These are phyloP conservation scores for Liolophura sinensis DNA, from an alignment of 1,140 invertebrate genomes.

Conservation along the genomic window DNA sequence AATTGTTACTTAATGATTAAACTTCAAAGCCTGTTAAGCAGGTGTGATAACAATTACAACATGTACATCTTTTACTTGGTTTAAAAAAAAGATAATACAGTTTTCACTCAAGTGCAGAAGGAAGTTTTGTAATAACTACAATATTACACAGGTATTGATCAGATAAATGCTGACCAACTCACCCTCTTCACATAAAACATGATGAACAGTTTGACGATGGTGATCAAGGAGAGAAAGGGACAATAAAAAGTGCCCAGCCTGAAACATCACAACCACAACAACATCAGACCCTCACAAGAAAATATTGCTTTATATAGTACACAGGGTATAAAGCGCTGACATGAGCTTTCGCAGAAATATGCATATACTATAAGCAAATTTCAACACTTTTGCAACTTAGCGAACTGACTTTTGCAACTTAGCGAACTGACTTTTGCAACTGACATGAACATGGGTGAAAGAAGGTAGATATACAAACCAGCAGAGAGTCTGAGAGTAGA, in stretches of 20 bases:
- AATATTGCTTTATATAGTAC: too few species aligned
- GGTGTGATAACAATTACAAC: too few species aligned
- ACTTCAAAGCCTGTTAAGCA: too few species aligned
- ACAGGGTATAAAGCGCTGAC: too few species aligned
- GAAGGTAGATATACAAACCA: slow-evolving; percentile 60
- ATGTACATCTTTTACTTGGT: too few species aligned
- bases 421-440: too few species aligned
- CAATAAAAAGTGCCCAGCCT: slow-evolving; percentile 70
- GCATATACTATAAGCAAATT: neutral
- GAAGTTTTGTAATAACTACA: too few species aligned
- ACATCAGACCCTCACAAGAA: too few species aligned
- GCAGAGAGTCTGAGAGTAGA: slow-evolving; percentile 76
- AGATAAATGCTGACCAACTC: slow-evolving; percentile 18
- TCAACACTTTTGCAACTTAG: neutral
- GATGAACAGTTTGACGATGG: slow-evolving; percentile 69
- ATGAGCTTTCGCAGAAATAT: neutral
- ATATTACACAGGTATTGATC: neutral
- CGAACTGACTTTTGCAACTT: neutral
- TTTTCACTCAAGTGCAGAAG: too few species aligned
- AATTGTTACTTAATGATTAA: too few species aligned
- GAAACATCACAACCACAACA: slow-evolving; percentile 14
- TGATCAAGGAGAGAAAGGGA: slow-evolving; percentile 67
- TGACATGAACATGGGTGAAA: neutral
- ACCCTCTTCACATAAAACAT: slow-evolving; percentile 73
- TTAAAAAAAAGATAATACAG: too few species aligned